Conservation (phyloP, 2,113 vertebrate genomes). For the Oenanthe melanoleuca region DNA sequence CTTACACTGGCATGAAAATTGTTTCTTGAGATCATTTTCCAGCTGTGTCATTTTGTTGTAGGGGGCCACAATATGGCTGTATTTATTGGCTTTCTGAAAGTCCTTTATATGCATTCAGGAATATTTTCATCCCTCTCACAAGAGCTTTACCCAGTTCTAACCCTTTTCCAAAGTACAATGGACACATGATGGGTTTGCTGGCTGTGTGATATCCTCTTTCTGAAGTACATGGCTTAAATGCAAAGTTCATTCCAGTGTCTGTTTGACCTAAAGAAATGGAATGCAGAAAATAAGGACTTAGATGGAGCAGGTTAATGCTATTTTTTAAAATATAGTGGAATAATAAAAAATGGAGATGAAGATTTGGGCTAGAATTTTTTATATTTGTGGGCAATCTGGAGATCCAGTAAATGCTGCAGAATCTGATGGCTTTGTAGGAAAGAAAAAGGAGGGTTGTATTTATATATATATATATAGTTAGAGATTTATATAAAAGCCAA, state of each 20-base stretch:
- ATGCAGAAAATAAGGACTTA: background rate
- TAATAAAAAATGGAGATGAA: background rate
- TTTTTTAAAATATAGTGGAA: background rate
- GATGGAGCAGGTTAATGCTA: background rate
- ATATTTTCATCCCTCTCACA: conserved; percentile 23
- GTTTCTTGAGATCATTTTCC: conserved; percentile 17
- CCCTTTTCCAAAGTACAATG: conserved; percentile 3
- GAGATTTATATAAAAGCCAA: background rate
- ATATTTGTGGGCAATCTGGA: background rate
- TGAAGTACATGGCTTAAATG: background rate
- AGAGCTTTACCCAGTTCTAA: conserved; percentile 31
- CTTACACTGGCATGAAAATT: conserved; percentile 41
- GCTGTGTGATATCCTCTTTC: background rate
- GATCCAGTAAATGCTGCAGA: background rate
- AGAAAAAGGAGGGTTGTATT: background rate
- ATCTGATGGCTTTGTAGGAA: background rate
- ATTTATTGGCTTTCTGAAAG: conserved; percentile 45
- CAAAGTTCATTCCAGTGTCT: background rate
- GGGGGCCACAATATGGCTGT: background rate
- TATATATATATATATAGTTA: background rate
- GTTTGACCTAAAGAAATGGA: background rate
- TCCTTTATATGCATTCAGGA: background rate
- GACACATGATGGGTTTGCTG: background rate
- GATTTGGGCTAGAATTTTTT: background rate
- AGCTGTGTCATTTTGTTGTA: conserved; percentile 10